Conservation (phyloP, 2,888 invertebrate species). For the Apodemia mormo region DNA sequence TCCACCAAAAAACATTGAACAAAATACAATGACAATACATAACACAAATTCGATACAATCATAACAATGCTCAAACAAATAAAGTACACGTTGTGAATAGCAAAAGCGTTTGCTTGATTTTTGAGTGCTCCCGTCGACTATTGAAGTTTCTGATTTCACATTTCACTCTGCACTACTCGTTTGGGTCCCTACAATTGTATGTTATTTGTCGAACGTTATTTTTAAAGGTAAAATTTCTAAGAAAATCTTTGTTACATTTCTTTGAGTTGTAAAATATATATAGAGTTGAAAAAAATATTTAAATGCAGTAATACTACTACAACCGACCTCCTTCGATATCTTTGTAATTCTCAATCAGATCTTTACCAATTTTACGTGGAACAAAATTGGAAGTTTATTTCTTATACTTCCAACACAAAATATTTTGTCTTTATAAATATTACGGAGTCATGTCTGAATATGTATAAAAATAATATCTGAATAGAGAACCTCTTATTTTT, state of each 20-base stretch:
- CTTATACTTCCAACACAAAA: too few relatives aligned
- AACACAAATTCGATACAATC: background rate
- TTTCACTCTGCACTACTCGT: background rate
- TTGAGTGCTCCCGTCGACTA: slow-evolving; percentile 5
- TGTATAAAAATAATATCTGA: too few relatives aligned
- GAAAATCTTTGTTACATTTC: background rate
- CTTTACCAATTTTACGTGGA: too few relatives aligned
- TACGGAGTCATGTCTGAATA: too few relatives aligned
- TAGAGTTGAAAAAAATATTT: background rate
- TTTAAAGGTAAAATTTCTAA: background rate
- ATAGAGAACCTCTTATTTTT: too few relatives aligned
- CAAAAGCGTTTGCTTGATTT: slow-evolving; percentile 11
- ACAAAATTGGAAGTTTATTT: too few relatives aligned
- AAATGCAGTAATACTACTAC: too few relatives aligned
- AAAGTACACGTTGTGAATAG: slow-evolving; percentile 1
- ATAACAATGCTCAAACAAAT: background rate
- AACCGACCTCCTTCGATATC: too few relatives aligned
- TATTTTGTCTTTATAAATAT: too few relatives aligned
- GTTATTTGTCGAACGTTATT: background rate
- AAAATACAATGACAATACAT: background rate
- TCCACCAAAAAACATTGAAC: background rate
- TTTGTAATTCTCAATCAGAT: too few relatives aligned
- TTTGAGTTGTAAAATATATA: background rate
- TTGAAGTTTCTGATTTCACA: slow-evolving; percentile 2
- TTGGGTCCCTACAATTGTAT: background rate